These are phyloP conservation scores for Cervus canadensis DNA, from an alignment of 2,113 vertebrate species.

Conservation along the genomic window DNA sequence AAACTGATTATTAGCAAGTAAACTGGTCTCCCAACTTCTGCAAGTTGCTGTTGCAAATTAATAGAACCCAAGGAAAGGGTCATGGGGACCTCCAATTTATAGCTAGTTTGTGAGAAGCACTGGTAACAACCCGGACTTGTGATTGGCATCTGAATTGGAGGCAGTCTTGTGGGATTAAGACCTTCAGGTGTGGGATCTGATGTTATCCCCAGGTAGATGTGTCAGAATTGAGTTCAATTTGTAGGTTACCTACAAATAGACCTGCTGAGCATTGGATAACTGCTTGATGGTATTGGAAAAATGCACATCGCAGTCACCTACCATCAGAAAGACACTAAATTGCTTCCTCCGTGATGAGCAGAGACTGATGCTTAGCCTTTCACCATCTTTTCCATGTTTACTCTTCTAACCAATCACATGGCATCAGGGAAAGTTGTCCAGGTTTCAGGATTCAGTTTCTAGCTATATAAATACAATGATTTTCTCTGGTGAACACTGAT, in stretches of 20 bases:
- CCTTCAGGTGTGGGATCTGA: not conserved
- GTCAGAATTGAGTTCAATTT: not conserved
- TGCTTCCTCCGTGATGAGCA: not conserved
- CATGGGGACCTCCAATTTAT: not conserved
- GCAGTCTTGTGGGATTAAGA: not conserved
- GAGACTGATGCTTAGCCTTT: not conserved
- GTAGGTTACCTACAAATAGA: not conserved
- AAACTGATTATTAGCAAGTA: not conserved
- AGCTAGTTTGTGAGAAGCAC: not conserved
- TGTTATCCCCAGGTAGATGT: not conserved
- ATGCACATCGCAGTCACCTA: not conserved
- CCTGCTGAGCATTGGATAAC: not conserved
- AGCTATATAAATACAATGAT: not conserved
- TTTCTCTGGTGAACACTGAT: not conserved
- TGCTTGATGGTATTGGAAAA: not conserved
- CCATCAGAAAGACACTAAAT: not conserved
- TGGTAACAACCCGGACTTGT: not conserved
- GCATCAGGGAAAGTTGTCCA: not conserved
- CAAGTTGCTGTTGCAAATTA: not conserved
- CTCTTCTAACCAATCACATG: not conserved
- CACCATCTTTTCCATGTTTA: not conserved
- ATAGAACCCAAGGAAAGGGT: not conserved
- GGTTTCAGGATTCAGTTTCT: not conserved
- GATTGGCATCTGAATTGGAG: not conserved
- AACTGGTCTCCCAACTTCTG: not conserved